Evolutionary conservation across 2,797 vertebrate genomes (phyloP), one percentile per base, ranked within the genome.

Genomic region (Australoheros facetus): DNA sequence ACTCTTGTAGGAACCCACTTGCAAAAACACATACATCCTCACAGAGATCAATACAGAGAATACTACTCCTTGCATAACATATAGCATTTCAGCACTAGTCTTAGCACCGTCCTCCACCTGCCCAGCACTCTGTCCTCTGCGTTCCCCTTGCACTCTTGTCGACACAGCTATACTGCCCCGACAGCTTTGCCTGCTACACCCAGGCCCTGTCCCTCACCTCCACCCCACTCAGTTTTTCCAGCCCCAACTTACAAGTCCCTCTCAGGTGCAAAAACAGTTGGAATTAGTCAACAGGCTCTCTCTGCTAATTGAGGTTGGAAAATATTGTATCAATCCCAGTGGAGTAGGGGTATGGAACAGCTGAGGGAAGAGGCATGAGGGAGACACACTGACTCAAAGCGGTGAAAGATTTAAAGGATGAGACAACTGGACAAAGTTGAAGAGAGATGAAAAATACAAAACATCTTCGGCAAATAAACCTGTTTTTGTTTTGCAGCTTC

Each of bases 221-320:
- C 89, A 89, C 85, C 93, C 90, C 91, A 76, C 95, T 96, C 95
- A 96, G 79, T 93, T 96, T 96, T 96, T 96, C 96, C 96, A 95
- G 88, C 81, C 82, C 82, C 26, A 8, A 80, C 89, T 95, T 91
- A 93, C 91, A 90, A 82, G 87, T 87, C 90, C 78, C 90, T 92
- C 90, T 96, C 95, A 96, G 96, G 95, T 96, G 95, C 92, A 96
- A 95, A 96, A 96, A 96, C 96, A 96, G 94, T 95, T 90, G 78
- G 94, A 95, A 94, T 95, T 95, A 95, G 95, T 96, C 94, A 94
- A 95, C 95, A 92, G 89, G 85, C 90, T 88, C 87, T 85, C 82
- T 85, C 82, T 74, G 92, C 93, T 96, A 96, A 96, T 96, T 95
- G 94, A 95, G 94, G 91, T 84, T 92, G 96, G 96, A 96, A 96